A percentile compares a stretch with the other conserved stretches of the same genome.
phyloP scores from a whole-genome alignment of 2,797 vertebrate genomes.

The Alectoris magna region DNA sequence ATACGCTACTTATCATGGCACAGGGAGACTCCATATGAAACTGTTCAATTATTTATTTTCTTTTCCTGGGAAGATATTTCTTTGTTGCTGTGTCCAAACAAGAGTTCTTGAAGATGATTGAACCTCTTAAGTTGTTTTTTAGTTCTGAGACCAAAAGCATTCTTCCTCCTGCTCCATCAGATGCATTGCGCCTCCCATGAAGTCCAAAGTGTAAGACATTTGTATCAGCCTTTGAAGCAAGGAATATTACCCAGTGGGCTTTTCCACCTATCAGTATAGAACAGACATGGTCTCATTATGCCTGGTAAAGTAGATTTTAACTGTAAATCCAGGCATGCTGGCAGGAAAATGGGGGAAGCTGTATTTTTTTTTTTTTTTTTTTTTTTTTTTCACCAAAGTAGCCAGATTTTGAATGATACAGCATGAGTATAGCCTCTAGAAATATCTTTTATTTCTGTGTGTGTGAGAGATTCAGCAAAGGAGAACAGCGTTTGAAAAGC shows the following conservation, averaged over 20 bases:
- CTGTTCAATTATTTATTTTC: not conserved
- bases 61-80: not conserved
- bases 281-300: not conserved
- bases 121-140: not conserved
- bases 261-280: not conserved
- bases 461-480: not conserved
- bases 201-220: not conserved
- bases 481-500: not conserved
- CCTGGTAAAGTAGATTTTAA: not conserved
- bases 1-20: not conserved
- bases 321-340: not conserved
- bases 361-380: not conserved
- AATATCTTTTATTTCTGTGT: not conserved
- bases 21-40: not conserved
- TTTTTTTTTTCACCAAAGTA: not conserved
- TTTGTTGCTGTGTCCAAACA: not conserved
- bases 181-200: not conserved
- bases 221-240: conserved; percentile 7
- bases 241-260: not conserved
- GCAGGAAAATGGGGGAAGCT: not conserved
- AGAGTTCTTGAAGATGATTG: not conserved
- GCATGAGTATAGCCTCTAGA: not conserved
- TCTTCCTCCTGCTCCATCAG: not conserved
- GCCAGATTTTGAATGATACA: not conserved
- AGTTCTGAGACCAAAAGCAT: not conserved